Evolutionary conservation across 1,140 invertebrate species (phyloP).

Genomic region (Drosophila yakuba): DNA sequence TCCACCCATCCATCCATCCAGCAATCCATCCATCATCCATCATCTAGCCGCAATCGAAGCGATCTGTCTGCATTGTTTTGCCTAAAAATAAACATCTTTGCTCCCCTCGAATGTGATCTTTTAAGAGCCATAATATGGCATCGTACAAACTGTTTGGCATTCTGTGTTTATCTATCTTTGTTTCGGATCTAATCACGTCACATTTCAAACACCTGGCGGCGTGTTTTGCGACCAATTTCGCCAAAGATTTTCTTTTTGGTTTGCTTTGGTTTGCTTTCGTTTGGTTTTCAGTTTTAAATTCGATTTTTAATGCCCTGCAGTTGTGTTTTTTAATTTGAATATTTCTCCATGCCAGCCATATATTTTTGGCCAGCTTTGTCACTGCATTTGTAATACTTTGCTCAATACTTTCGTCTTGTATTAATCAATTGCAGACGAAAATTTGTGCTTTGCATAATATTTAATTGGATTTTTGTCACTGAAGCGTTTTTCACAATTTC

Average conservation of each 20-base stretch:
- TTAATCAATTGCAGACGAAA: conserved; percentile 18
- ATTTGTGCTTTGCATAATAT: conserved; percentile 2
- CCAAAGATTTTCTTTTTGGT: neutral
- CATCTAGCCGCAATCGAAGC: conserved; percentile 63
- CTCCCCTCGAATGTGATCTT: conserved; percentile 37
- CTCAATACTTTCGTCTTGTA: neutral
- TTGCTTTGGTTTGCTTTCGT: too few species aligned
- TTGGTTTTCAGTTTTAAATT: conserved; percentile 10
- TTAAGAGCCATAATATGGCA: conserved; percentile 9
- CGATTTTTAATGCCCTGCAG: conserved; percentile 15
- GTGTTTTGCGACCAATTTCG: conserved; percentile 33
- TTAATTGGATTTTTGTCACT: conserved; percentile 52
- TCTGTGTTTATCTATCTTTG: conserved; percentile 34
- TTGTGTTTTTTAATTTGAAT: conserved; percentile 24
- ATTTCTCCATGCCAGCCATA: neutral
- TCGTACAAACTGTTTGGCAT: conserved; percentile 22
- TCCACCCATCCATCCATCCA: conserved; percentile 9
- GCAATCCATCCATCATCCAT: conserved; percentile 54
- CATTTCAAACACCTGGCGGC: conserved; percentile 64
- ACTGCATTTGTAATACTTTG: neutral
- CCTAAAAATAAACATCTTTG: conserved; percentile 66
- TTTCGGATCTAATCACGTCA: conserved; percentile 52
- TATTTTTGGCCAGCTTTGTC: neutral
- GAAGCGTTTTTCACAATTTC: conserved; percentile 13
- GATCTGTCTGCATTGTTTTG: conserved; percentile 76